Base-by-base conservation (phyloP, 2,888 invertebrate species). In the Incurvaria masculella region DNA sequence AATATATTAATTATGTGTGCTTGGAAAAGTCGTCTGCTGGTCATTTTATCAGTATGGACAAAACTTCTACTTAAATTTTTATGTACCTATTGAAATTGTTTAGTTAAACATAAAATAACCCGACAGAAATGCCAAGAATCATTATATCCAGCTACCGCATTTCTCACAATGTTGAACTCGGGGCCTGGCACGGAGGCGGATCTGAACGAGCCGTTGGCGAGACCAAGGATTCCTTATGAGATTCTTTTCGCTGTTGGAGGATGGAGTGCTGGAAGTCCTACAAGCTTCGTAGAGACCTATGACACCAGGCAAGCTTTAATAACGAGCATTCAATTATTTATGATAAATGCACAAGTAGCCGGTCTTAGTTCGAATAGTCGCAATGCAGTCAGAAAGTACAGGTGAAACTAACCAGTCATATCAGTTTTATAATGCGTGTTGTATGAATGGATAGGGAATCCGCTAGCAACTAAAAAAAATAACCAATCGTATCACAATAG, bases 211-310 rank as follows among this genome's bases (percentile, higher is more conserved):
- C 83, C 84, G 1, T 59, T 87, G 33, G 79, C 85, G 8, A 71
- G 85, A 51, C 91, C 92, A 0, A 75, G 93, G 51, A 82, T 90
- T 67, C 91, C 83, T 43, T 86, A 88, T 64, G 88, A 88, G 59
- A 82, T 89, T 57, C 76, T 93, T 11, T 92, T 93, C 64, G 89
- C 91, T 14, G 84, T 92, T 17, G 92, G 92, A 3, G 93, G 93
- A 1, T 91, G 91, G 93, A 80, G 86, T 63, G 81, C 87, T n/a
- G 90, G 90, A n/a, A 87, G 87, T 53, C 90, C 91, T 0, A 91
- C 91, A 1, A 88, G 85, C 68, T 89, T 88, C 58, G 82, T 88
- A 21, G 87, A 86, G 66, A 89, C 88, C 47, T 92, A 91, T 64
- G 88, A 87, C 59, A 85, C 87, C 38, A 85, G 90, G 72, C 88